Conservation (phyloP, 2,113 vertebrate species). For the Ailurus styani region DNA sequence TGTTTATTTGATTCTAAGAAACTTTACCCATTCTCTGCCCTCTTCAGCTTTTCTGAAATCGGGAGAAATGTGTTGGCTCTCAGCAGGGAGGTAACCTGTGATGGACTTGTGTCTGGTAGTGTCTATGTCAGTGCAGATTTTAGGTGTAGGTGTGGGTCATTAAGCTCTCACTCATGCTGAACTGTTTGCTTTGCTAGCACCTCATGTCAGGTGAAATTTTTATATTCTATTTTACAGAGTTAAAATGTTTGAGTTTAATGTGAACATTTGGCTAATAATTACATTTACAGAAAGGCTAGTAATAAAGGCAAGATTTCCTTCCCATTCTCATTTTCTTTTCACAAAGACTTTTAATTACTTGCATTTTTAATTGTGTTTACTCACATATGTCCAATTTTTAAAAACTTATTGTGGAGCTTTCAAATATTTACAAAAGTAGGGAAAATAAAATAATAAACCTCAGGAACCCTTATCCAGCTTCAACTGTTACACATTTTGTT, state of each 20-base stretch:
- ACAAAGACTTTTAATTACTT: not conserved
- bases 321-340: not conserved
- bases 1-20: slow-evolving; percentile 19
- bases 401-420: not conserved
- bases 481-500: not conserved
- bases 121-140: not conserved
- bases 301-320: not conserved
- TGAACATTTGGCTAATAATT: not conserved
- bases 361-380: not conserved
- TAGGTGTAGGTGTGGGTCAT: not conserved
- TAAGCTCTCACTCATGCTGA: not conserved
- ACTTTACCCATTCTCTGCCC: not conserved
- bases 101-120: not conserved
- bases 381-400: not conserved
- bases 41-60: not conserved
- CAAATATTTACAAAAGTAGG: not conserved
- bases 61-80: not conserved
- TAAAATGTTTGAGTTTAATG: not conserved
- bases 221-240: not conserved
- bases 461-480: not conserved
- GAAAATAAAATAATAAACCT: not conserved
- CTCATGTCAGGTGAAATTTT: not conserved
- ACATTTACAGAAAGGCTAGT: not conserved
- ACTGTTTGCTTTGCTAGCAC: not conserved
- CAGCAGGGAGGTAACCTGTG: not conserved